A percentile compares a stretch with the other conserved stretches of the same genome.
phyloP scores from a whole-genome alignment of 2,113 vertebrate genomes.

The Gavialis gangeticus region DNA sequence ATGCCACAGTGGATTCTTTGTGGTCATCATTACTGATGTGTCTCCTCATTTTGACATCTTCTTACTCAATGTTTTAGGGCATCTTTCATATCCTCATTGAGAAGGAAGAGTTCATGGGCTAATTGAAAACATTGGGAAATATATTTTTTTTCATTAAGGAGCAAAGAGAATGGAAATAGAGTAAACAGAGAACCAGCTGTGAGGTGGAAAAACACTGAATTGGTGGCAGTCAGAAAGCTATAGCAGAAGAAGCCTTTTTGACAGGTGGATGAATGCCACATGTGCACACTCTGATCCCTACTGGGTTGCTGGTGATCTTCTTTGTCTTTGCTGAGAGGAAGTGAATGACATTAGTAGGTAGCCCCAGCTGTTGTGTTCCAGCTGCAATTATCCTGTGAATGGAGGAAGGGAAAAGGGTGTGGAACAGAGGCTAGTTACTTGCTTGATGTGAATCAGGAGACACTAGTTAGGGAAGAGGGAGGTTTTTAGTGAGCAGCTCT shows the following conservation, averaged over 20 bases:
- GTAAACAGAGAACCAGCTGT: not conserved
- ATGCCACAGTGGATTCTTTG: not conserved
- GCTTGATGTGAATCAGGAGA: rapidly evolving
- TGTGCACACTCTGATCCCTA: rapidly evolving
- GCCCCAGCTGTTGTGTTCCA: not conserved
- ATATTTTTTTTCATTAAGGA: not conserved
- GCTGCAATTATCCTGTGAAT: not conserved
- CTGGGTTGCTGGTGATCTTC: rapidly evolving
- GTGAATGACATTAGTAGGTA: rapidly evolving
- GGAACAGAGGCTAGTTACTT: not conserved
- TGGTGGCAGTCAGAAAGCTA: not conserved
- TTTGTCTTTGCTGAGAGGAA: not conserved
- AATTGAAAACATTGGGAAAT: not conserved
- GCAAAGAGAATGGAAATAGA: not conserved
- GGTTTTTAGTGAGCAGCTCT: not conserved
- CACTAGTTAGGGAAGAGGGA: not conserved
- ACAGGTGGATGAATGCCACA: not conserved
- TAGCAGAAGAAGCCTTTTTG: not conserved
- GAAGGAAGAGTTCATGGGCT: not conserved
- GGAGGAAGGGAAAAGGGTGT: not conserved
- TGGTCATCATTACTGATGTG: not conserved
- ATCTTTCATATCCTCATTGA: not conserved
- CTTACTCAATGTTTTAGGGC: not conserved
- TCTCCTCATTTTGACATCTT: not conserved
- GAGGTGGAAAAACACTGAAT: not conserved